phyloP scores from a whole-genome alignment of 2,888 invertebrate genomes.

The Zootermopsis nevadensis region DNA sequence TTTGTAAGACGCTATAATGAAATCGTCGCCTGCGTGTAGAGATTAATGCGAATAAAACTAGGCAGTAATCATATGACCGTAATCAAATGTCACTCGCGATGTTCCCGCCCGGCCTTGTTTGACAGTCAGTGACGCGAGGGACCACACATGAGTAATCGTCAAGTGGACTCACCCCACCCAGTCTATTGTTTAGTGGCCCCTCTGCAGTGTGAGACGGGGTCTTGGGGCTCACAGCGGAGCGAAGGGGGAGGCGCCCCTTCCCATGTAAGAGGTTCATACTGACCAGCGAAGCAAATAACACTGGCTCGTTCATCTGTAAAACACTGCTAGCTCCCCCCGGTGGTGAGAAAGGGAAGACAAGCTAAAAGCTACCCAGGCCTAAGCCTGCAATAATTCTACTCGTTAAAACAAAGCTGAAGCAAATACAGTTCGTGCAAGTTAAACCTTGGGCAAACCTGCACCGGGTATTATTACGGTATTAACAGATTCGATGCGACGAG shows the following conservation, averaged over 20 bases:
- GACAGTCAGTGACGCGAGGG: slow-evolving; percentile 41
- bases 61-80: slow-evolving; percentile 15
- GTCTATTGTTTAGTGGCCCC: slow-evolving; percentile 24
- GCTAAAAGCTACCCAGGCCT: no score
- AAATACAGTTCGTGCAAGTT: slow-evolving; percentile 11
- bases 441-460: slow-evolving; percentile 11
- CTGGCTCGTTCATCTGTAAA: slow-evolving; percentile 15
- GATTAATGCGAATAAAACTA: neutral
- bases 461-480: slow-evolving; percentile 8
- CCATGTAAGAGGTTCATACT: slow-evolving; percentile 6
- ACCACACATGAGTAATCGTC: slow-evolving; percentile 39
- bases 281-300: slow-evolving; percentile 32
- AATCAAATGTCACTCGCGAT: slow-evolving; percentile 17
- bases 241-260: neutral
- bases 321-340: neutral
- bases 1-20: neutral
- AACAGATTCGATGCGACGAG: neutral
- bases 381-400: slow-evolving; percentile 8
- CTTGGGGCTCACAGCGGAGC: neutral
- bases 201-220: neutral
- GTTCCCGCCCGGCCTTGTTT: slow-evolving; percentile 38
- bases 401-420: slow-evolving; percentile 21
- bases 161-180: slow-evolving; percentile 13
- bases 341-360: neutral
- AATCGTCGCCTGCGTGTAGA: neutral